Evolutionary conservation across 2,113 vertebrate genomes (phyloP).

Genomic region (Ptilorrhoa leucosticta): DNA sequence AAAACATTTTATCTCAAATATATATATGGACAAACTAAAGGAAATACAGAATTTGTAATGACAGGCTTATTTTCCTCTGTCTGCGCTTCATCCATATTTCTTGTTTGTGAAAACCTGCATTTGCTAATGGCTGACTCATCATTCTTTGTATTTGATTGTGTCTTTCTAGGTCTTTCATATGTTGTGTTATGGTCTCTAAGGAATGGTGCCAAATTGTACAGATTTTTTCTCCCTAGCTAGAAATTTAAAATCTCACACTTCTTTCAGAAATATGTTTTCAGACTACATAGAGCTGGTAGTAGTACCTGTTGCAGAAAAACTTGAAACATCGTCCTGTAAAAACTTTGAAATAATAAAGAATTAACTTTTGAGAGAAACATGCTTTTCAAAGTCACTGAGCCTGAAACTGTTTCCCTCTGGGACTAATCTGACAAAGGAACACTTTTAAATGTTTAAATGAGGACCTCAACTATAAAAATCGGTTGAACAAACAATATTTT

Average conservation of each 20-base stretch:
- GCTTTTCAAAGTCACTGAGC: not conserved
- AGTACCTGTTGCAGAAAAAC: not conserved
- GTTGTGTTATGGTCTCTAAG: not conserved
- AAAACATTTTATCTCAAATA: not conserved
- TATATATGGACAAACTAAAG: not conserved
- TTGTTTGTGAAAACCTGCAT: not conserved
- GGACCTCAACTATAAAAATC: not conserved
- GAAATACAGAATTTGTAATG: not conserved
- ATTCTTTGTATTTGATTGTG: not conserved
- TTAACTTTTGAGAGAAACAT: not conserved
- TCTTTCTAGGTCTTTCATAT: not conserved
- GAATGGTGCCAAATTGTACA: not conserved
- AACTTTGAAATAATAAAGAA: not conserved
- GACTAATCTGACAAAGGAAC: not conserved
- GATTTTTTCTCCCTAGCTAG: not conserved
- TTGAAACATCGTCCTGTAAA: not conserved
- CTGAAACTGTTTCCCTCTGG: not conserved
- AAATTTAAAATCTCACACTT: not conserved
- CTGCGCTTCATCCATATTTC: not conserved
- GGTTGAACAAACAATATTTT: not conserved
- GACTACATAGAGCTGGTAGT: not conserved
- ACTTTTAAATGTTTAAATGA: not conserved
- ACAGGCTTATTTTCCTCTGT: not conserved
- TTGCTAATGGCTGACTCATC: not conserved
- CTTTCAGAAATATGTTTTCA: not conserved